Evolutionary conservation across 2,113 vertebrate species (phyloP).

Genomic region (Anoura caudifer): DNA sequence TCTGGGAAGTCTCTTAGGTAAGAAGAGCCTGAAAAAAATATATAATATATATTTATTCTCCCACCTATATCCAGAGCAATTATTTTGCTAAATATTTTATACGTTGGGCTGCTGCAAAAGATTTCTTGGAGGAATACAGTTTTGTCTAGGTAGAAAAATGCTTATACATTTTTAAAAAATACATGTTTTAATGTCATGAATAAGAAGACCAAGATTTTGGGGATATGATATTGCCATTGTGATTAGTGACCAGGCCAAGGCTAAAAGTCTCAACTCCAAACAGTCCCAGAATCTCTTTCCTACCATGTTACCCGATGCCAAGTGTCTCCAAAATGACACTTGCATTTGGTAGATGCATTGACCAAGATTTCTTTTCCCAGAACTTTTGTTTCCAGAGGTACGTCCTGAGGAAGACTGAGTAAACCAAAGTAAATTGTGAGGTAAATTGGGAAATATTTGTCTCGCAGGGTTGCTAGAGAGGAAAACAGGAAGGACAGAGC

Average conservation of each 20-base stretch:
- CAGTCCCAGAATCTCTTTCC: not conserved
- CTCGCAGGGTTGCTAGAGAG: not conserved
- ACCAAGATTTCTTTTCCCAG: not conserved
- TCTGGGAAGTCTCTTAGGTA: not conserved
- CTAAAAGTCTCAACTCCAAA: not conserved
- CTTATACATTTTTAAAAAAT: not conserved
- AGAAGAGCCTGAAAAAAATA: not conserved
- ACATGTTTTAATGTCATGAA: not conserved
- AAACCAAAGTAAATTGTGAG: not conserved
- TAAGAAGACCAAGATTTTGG: not conserved
- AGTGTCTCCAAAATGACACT: not conserved
- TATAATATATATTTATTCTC: too few species aligned
- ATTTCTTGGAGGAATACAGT: not conserved
- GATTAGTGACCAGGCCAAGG: not conserved
- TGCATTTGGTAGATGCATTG: not conserved
- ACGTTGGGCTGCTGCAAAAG: not conserved
- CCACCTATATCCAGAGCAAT: not conserved
- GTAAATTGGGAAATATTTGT: conserved; percentile 6
- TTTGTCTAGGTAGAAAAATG: not conserved
- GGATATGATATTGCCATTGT: not conserved
- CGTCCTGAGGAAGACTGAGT: not conserved
- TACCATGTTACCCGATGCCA: not conserved
- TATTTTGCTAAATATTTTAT: not conserved
- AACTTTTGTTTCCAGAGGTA: not conserved
- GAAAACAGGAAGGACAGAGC: not conserved